phyloP scores from a whole-genome alignment of 2,888 invertebrate genomes.

The Crematogaster levior region DNA sequence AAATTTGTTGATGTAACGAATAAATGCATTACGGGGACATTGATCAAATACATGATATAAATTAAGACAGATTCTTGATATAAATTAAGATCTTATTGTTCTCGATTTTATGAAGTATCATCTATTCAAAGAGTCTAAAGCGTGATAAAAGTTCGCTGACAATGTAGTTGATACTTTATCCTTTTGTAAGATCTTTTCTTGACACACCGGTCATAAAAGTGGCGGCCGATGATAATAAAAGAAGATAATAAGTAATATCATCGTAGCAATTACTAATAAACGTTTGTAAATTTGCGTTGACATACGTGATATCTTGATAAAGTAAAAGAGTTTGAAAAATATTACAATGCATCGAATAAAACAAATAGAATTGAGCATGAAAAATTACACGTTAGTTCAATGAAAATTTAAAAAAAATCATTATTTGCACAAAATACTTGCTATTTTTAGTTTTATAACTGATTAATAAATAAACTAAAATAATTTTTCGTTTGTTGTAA shows the following conservation, averaged over 20 bases:
- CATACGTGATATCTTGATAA: neutral
- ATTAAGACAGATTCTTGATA: constrained; percentile 36
- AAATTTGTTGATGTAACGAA: neutral
- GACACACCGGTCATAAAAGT: neutral
- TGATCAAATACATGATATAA: neutral
- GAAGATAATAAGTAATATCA: neutral
- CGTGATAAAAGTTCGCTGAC: neutral
- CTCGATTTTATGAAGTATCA: neutral
- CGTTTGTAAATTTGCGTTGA: neutral
- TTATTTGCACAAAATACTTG: neutral
- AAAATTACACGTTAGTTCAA: neutral
- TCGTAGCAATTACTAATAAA: neutral
- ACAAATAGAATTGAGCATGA: neutral
- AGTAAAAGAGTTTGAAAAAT: too few relatives aligned
- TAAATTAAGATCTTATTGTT: constrained; percentile 26
- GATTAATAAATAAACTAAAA: too few relatives aligned
- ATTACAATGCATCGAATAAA: neutral
- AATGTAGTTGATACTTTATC: constrained; percentile 11
- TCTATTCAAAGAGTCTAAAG: neutral
- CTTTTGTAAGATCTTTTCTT: neutral
- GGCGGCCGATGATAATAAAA: neutral
- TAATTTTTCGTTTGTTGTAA: neutral
- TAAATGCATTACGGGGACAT: neutral
- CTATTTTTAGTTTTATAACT: neutral
- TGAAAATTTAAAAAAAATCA: neutral